A percentile compares a stretch with the other conserved stretches of the same genome.
Conservation (phyloP, 2,797 vertebrate genomes). For the Gambelia wislizenii region DNA sequence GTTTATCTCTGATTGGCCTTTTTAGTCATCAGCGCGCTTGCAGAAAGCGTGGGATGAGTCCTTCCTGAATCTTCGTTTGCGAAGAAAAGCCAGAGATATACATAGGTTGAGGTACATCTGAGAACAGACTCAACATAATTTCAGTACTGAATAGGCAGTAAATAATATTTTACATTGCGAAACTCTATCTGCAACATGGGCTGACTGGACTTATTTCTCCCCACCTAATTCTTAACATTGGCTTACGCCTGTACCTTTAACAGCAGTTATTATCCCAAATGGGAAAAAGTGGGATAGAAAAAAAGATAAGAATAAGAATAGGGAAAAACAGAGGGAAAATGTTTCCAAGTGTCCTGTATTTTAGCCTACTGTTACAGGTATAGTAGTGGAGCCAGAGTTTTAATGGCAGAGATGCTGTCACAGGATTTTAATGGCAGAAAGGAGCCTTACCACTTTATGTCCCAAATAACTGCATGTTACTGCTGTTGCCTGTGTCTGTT, state of each 20-base stretch:
- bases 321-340: not conserved
- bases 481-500: no score
- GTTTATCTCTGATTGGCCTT: no score
- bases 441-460: not conserved
- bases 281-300: no score
- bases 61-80: no score
- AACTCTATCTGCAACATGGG: not conserved
- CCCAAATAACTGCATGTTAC: not conserved
- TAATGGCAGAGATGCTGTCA: not conserved
- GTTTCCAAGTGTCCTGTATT: not conserved
- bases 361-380: not conserved
- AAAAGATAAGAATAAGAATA: no score
- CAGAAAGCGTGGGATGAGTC: no score
- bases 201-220: not conserved
- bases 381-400: not conserved
- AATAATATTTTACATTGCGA: not conserved
- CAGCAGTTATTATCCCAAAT: no score
- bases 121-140: not conserved
- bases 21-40: no score
- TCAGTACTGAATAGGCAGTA: not conserved
- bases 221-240: not conserved
- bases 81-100: no score
- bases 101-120: not conserved
- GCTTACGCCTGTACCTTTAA: not conserved
- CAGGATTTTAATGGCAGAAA: no score